Evolutionary conservation across 2,888 invertebrate species (phyloP).

Genomic region (Urechis unicinctus): DNA sequence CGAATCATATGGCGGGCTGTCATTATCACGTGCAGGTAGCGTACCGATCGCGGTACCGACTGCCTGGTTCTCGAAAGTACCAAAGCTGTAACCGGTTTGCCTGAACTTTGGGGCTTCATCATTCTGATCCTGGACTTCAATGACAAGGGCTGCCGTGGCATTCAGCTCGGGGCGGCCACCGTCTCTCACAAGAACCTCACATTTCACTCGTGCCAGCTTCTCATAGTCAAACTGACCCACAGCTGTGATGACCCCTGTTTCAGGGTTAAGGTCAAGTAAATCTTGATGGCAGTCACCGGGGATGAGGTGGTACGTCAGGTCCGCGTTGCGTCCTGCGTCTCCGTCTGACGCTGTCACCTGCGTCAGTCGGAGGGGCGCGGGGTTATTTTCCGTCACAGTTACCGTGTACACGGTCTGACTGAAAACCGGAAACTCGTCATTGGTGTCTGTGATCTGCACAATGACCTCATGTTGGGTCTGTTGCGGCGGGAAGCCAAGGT

Average conservation of each 20-base stretch:
- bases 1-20: constrained; percentile 1
- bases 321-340: constrained; percentile 1
- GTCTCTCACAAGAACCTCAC: neutral
- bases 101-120: constrained; percentile 3
- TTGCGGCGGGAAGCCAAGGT: constrained; percentile 1
- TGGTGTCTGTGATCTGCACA: constrained; percentile 1
- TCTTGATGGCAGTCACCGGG: neutral
- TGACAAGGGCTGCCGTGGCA: neutral
- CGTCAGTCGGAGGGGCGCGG: neutral
- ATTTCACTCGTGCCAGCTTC: neutral
- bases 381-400: neutral
- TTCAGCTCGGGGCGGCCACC: neutral
- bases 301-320: neutral
- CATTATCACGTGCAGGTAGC: constrained; percentile 1
- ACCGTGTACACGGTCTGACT: neutral
- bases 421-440: constrained; percentile 4
- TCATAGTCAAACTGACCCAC: constrained; percentile 2
- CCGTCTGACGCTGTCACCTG: neutral
- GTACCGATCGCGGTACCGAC: neutral
- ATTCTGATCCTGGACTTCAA: constrained; percentile 1
- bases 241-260: constrained; percentile 3
- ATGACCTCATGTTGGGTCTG: neutral
- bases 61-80: constrained; percentile 3
- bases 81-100: neutral
- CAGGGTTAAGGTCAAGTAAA: constrained; percentile 1